Evolutionary conservation across 2,888 invertebrate species (phyloP).

Genomic region (Anodontia alba): DNA sequence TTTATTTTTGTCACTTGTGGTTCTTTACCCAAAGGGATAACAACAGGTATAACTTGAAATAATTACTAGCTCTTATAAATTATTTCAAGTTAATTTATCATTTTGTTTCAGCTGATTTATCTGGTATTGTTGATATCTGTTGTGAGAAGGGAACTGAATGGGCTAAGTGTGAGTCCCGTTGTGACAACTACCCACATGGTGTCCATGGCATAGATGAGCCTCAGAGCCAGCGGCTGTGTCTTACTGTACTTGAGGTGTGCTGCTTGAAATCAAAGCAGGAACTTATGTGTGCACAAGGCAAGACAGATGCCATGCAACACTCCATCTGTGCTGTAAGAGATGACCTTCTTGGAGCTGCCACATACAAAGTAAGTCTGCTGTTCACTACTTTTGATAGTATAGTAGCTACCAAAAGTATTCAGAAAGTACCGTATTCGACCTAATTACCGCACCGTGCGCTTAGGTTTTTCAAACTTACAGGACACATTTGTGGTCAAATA

Average conservation of each 20-base stretch:
- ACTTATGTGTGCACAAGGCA: constrained; percentile 77
- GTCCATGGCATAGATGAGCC: constrained; percentile 46
- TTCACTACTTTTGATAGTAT: too few relatives aligned
- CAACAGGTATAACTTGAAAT: too few relatives aligned
- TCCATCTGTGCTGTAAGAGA: constrained; percentile 73
- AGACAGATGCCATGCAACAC: constrained; percentile 32
- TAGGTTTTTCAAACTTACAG: too few relatives aligned
- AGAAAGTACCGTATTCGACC: too few relatives aligned
- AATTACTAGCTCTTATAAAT: too few relatives aligned
- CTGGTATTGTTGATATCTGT: constrained; percentile 70
- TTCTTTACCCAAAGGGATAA: too few relatives aligned
- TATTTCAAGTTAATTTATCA: too few relatives aligned
- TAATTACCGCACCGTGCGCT: too few relatives aligned
- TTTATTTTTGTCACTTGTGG: too few relatives aligned
- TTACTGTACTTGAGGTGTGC: constrained; percentile 76
- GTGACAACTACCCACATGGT: constrained; percentile 75
- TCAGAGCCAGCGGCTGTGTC: constrained; percentile 67
- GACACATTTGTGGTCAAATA: too few relatives aligned
- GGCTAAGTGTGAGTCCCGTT: constrained; percentile 67
- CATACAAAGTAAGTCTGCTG: constrained; percentile 72
- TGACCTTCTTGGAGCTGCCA: constrained; percentile 73
- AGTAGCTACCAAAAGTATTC: too few relatives aligned
- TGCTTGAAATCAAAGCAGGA: constrained; percentile 79
- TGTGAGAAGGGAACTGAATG: constrained; percentile 77
- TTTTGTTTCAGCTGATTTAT: constrained; percentile 62